These are phyloP conservation scores for Dissostichus mawsoni DNA, from an alignment of 2,113 vertebrate species.

Conservation along the genomic window DNA sequence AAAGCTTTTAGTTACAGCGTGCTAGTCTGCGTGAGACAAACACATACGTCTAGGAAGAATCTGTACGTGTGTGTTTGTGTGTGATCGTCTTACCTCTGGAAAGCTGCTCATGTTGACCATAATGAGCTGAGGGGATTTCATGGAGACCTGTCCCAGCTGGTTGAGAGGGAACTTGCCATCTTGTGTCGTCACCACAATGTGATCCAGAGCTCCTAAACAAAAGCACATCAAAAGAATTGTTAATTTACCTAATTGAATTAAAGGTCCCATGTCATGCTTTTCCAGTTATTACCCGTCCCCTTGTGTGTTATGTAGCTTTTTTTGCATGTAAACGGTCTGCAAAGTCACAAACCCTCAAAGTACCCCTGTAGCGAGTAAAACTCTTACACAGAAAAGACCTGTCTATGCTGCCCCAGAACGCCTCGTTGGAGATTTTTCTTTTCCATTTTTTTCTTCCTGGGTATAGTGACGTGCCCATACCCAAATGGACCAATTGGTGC, in stretches of 20 bases:
- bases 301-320: too few species aligned
- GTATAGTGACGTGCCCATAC: too few species aligned
- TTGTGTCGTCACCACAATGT: constrained; percentile 89
- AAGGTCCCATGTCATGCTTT: too few species aligned
- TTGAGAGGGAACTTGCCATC: constrained; percentile 95
- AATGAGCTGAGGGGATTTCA: constrained; percentile 93
- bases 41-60: constrained; percentile 31
- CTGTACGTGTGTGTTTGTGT: constrained; percentile 1
- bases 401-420: too few species aligned
- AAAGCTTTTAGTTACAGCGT: constrained; percentile 63
- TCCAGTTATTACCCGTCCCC: too few species aligned
- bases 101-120: constrained; percentile 93
- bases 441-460: too few species aligned
- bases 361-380: too few species aligned
- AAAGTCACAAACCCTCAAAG: too few species aligned
- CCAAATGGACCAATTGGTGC: too few species aligned
- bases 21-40: constrained; percentile 47
- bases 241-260: constrained; percentile 19
- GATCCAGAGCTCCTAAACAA: constrained; percentile 91
- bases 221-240: constrained; percentile 18
- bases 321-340: too few species aligned
- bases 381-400: too few species aligned
- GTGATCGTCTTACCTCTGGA: constrained; percentile 90
- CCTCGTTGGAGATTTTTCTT: too few species aligned
- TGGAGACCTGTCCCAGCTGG: constrained; percentile 95